phyloP scores from a whole-genome alignment of 2,797 vertebrate species.

The Amblyopsis hoosieri region DNA sequence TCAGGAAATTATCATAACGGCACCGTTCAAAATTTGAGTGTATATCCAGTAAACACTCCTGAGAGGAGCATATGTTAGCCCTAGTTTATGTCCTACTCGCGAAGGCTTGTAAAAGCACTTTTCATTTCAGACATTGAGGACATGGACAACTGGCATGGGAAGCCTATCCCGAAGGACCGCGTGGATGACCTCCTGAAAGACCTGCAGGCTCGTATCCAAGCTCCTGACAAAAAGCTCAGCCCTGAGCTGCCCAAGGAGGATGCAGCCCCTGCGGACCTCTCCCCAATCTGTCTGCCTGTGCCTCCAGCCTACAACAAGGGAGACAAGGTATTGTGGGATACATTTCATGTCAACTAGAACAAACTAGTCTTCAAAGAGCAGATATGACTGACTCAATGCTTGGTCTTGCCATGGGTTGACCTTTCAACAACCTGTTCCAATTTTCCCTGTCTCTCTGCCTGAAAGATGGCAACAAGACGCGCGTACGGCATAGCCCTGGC shows the following conservation, averaged over 20 bases:
- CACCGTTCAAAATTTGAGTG: too few species aligned
- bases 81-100: too few species aligned
- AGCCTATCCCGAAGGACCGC: slow-evolving; percentile 84
- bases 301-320: slow-evolving; percentile 80
- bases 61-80: too few species aligned
- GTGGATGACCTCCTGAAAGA: slow-evolving; percentile 75
- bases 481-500: slow-evolving; percentile 85
- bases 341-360: too few species aligned
- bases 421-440: background rate
- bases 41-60: too few species aligned
- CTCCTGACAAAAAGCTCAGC: slow-evolving; percentile 67
- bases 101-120: background rate
- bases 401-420: background rate
- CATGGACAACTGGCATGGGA: slow-evolving; percentile 87
- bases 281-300: slow-evolving; percentile 65
- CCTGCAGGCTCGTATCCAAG: slow-evolving; percentile 80
- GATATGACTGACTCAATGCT: too few species aligned
- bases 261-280: slow-evolving; percentile 60
- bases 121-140: slow-evolving; percentile 81
- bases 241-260: slow-evolving; percentile 79
- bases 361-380: too few species aligned
- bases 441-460: background rate
- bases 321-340: slow-evolving; percentile 75
- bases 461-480: slow-evolving; percentile 82
- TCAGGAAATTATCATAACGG: too few species aligned